Evolutionary conservation across 1,140 invertebrate species (phyloP).

Genomic region (Drosophila baimaii): DNA sequence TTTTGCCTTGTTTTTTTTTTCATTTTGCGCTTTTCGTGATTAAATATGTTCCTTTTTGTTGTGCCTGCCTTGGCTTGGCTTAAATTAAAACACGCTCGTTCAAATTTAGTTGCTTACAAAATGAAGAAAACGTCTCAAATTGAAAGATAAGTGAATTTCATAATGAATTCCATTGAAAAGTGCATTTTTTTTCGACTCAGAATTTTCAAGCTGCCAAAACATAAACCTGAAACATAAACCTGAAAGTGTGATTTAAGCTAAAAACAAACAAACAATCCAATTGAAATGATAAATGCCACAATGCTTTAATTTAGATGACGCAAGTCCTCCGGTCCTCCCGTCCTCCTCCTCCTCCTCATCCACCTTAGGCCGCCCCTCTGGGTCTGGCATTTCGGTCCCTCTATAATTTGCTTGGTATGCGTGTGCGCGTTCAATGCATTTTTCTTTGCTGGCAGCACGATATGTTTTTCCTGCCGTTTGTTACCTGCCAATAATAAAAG

Average conservation of each 20-base stretch:
- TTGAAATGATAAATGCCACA: constrained; percentile 45
- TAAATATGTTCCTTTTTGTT: constrained; percentile 13
- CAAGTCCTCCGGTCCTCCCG: constrained; percentile 18
- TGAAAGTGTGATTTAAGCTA: neutral
- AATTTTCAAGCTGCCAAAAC: constrained; percentile 7
- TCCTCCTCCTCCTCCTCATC: too few relatives aligned
- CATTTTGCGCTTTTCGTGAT: constrained; percentile 22
- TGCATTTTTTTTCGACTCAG: neutral
- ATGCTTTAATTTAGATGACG: constrained; percentile 29
- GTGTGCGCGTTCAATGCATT: constrained; percentile 59
- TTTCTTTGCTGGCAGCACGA: constrained; percentile 50
- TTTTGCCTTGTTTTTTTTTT: constrained; percentile 1
- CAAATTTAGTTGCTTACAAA: constrained; percentile 9
- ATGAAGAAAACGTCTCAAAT: constrained; percentile 20
- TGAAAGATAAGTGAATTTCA: constrained; percentile 14
- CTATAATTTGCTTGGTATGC: constrained; percentile 59
- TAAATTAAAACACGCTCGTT: constrained; percentile 37
- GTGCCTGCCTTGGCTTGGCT: neutral
- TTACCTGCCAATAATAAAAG: constrained; percentile 47
- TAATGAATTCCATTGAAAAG: neutral
- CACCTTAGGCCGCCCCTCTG: constrained; percentile 1
- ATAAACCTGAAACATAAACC: constrained; percentile 28
- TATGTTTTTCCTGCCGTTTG: constrained; percentile 39
- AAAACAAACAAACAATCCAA: constrained; percentile 14
- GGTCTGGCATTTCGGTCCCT: constrained; percentile 32